A percentile compares a stretch with the other conserved stretches of the same genome.
Conservation (phyloP, 2,888 invertebrate genomes). For the Leucophora obtusa region DNA sequence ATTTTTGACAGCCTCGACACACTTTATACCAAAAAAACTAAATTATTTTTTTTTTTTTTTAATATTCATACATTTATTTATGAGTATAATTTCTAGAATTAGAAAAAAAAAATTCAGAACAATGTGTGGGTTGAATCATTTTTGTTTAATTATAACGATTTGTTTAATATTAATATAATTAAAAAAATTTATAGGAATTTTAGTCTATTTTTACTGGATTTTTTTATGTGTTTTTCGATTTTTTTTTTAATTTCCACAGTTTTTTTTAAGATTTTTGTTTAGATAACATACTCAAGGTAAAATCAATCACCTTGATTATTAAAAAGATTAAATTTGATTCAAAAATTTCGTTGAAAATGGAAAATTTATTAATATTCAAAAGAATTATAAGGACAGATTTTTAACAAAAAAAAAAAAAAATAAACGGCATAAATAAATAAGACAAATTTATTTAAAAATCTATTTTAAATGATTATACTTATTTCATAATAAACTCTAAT, state of each 20-base stretch:
- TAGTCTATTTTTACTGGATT: background rate
- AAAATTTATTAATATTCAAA: no score
- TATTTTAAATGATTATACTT: no score
- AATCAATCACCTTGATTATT: constrained; percentile 60
- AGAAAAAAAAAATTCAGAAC: background rate
- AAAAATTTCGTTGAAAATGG: no score
- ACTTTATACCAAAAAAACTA: constrained; percentile 11
- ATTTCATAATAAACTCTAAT: no score
- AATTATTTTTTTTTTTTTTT: background rate
- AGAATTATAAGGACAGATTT: no score
- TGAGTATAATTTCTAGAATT: constrained; percentile 3
- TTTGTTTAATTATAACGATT: background rate
- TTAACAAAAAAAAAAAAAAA: no score
- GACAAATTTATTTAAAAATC: no score
- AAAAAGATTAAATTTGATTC: background rate
- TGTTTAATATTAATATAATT: background rate
- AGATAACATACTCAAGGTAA: constrained; percentile 68
- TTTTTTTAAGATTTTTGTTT: background rate
- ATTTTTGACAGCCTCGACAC: constrained; percentile 26
- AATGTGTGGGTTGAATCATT: constrained; percentile 8
- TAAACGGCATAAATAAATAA: no score
- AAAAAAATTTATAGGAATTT: background rate
- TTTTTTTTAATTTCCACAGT: no score
- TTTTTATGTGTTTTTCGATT: background rate
- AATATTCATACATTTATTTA: background rate